Percentiles rank a stretch among this genome's conserved stretches.
These are phyloP conservation scores for Drosophila teissieri DNA, from an alignment of 1,140 invertebrate genomes.

Conservation along the genomic window DNA sequence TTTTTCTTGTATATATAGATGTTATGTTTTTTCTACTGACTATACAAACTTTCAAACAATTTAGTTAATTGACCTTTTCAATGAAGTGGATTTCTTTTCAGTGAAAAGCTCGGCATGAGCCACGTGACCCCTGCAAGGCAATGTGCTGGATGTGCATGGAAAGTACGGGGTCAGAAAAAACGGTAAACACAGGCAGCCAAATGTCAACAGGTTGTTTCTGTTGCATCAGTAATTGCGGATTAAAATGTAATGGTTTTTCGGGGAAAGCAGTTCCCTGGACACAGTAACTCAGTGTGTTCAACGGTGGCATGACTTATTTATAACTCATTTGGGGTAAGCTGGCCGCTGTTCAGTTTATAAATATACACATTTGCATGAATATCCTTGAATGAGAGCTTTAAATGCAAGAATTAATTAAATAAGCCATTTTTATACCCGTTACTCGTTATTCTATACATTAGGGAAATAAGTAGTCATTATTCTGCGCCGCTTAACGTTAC, in stretches of 20 bases:
- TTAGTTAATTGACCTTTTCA: too few relatives aligned
- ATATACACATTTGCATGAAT: not conserved
- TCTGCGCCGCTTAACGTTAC: too few relatives aligned
- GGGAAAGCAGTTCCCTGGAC: slow-evolving; percentile 4
- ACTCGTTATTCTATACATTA: too few relatives aligned
- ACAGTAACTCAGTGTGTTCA: not conserved
- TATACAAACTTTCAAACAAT: not conserved
- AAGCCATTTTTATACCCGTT: too few relatives aligned
- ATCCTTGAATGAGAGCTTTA: too few relatives aligned
- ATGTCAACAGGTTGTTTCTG: slow-evolving; percentile 69
- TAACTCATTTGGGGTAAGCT: not conserved
- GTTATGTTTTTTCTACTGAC: rapidly evolving
- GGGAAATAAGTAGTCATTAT: too few relatives aligned
- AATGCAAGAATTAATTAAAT: not conserved
- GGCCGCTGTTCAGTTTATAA: not conserved
- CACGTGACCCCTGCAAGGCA: slow-evolving; percentile 54
- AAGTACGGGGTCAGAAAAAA: not conserved
- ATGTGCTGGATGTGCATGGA: slow-evolving; percentile 19
- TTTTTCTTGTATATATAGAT: too few relatives aligned
- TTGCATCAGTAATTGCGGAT: slow-evolving; percentile 65
- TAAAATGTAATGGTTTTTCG: slow-evolving; percentile 55
- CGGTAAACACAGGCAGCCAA: slow-evolving; percentile 25
- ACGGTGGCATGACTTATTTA: slow-evolving; percentile 4
- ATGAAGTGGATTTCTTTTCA: slow-evolving; percentile 1
- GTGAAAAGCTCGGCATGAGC: not conserved